phyloP scores from a whole-genome alignment of 2,113 vertebrate genomes.

The Triplophysa rosa region DNA sequence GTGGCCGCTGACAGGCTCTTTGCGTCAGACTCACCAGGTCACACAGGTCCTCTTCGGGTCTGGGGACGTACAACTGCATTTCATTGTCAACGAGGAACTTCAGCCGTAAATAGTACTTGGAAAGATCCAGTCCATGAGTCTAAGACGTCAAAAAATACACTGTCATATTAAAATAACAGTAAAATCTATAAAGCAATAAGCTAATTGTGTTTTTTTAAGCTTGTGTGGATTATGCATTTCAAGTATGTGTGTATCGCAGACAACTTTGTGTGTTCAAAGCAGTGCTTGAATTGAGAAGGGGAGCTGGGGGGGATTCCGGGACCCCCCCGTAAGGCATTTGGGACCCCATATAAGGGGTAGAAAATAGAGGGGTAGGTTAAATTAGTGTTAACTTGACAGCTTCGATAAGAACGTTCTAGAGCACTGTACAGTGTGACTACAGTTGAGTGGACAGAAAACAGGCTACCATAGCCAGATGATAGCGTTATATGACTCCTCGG shows the following conservation, averaged over 20 bases:
- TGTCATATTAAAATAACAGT: constrained; percentile 12
- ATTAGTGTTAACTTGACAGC: too few species aligned
- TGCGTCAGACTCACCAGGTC: constrained; percentile 84
- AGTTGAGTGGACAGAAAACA: constrained; percentile 13
- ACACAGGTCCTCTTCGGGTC: constrained; percentile 88
- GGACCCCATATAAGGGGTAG: too few species aligned
- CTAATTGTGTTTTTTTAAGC: not conserved
- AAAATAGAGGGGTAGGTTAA: too few species aligned
- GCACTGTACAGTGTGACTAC: not conserved
- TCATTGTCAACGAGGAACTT: constrained; percentile 83
- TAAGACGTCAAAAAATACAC: constrained; percentile 55
- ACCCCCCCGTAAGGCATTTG: too few species aligned
- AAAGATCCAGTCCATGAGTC: constrained; percentile 82
- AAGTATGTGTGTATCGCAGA: too few species aligned
- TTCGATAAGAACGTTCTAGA: constrained; percentile 22
- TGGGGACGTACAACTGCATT: constrained; percentile 82
- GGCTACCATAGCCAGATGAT: not conserved
- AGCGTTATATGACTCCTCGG: not conserved
- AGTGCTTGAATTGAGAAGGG: too few species aligned
- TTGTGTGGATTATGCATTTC: not conserved
- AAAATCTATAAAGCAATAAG: too few species aligned
- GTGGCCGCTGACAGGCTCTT: not conserved
- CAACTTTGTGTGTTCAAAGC: too few species aligned
- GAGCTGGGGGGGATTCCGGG: too few species aligned
- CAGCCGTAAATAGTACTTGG: constrained; percentile 83